These are phyloP conservation scores for Zaprionus inermis DNA, from an alignment of 1,140 invertebrate species.

Conservation along the genomic window DNA sequence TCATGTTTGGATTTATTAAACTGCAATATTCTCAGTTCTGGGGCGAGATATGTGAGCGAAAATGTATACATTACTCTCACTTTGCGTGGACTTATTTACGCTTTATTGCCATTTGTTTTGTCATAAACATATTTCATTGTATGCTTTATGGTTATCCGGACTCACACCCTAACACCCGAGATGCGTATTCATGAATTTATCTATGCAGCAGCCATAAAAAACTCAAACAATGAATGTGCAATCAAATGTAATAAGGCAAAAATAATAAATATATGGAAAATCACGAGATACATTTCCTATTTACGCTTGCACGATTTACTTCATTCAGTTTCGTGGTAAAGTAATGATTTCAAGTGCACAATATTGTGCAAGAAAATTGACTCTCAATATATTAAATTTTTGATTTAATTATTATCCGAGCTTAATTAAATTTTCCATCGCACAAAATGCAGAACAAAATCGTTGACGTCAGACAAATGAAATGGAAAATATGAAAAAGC, in stretches of 20 bases:
- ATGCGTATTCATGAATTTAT: constrained; percentile 59
- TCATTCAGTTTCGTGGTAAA: constrained; percentile 19
- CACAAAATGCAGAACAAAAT: constrained; percentile 55
- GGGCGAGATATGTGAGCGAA: not conserved
- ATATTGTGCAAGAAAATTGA: not conserved
- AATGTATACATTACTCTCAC: constrained; percentile 49
- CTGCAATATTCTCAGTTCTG: not conserved
- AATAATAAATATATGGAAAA: constrained; percentile 61
- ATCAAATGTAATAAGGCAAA: constrained; percentile 21
- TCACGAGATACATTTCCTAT: constrained; percentile 53
- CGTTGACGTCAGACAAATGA: constrained; percentile 58
- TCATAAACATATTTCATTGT: constrained; percentile 73
- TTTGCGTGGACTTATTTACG: constrained; percentile 58
- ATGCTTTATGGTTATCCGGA: constrained; percentile 48
- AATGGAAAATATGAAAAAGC: constrained; percentile 24
- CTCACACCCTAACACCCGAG: constrained; percentile 3
- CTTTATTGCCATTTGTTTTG: constrained; percentile 73
- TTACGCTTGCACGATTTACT: constrained; percentile 26
- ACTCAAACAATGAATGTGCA: constrained; percentile 21
- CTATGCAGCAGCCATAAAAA: constrained; percentile 36
- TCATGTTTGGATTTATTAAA: not conserved
- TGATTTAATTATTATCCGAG: constrained; percentile 29
- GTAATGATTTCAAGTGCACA: constrained; percentile 20
- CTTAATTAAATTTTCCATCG: constrained; percentile 41
- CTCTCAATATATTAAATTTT: not conserved